Base-by-base conservation (phyloP, 2,797 vertebrate genomes). In the Mergus octosetaceus region DNA sequence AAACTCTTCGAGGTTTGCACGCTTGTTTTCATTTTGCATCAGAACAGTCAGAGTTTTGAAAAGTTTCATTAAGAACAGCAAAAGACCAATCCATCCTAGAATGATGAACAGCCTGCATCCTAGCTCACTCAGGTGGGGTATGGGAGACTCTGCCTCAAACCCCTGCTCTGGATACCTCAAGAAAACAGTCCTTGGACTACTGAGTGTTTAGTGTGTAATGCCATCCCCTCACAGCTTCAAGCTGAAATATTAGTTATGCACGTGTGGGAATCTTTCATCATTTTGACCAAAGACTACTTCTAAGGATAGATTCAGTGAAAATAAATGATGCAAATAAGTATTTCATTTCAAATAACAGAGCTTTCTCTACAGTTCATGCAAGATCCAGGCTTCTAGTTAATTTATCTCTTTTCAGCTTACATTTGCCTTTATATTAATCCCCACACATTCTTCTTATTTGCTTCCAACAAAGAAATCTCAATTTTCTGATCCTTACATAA, bases 71-170 rank as follows among this genome's bases (percentile, higher is more conserved):
- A 41, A 65, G 69, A 80, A 83, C 14, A 64, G 28, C 15, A 57
- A 68, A 83, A 68, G 43, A 11, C 22, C 47, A 66, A 41, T 77
- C 39, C 36, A 57, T 54, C 61, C 36, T 24, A 20, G 72, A 85
- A 53, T 28, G 57, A 25, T 28, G 61, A 79, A 60, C 17, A 79
- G 34, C 10, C 54, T n/a, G 70, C 45, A 70, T 54, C 39, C 62
- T 0, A 0, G 32, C 54, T 21, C 0, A 0, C 70, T 69, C 62
- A 0, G 2, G 58, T n/a, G 39, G n/a, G 15, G 13, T 6, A 0
- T 8, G 54, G 58, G 25, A 81, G 20, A 5, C 34, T 74, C 56
- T 0, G 0, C 61, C 34, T 25, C 4, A 34, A 36, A 38, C 20
- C 45, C 53, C 64, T 56, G 32, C 13, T 75, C 49, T 45, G 57